These are phyloP conservation scores for Lucinisca nassula DNA, from an alignment of 2,888 invertebrate genomes.

Conservation along the genomic window DNA sequence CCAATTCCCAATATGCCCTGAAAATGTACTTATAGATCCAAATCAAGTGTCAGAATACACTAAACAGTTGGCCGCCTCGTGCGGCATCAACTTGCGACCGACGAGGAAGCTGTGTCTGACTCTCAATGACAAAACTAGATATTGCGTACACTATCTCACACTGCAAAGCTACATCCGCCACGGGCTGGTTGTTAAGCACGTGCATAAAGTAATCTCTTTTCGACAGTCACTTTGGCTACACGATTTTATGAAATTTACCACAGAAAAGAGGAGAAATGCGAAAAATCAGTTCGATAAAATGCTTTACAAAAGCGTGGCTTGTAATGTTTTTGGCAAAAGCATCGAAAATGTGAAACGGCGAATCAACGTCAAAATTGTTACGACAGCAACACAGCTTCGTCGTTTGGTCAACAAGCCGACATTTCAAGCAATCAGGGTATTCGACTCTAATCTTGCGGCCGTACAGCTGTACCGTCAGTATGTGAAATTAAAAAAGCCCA, in stretches of 20 bases:
- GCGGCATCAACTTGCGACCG: not conserved
- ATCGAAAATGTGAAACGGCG: not conserved
- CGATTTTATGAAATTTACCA: conserved; percentile 2
- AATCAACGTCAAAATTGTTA: not conserved
- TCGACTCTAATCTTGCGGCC: conserved; percentile 11
- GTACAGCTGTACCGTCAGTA: not conserved
- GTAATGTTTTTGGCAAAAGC: not conserved
- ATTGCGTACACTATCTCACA: not conserved
- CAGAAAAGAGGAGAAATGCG: not conserved
- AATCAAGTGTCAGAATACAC: conserved; percentile 12
- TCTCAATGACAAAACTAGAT: conserved; percentile 2
- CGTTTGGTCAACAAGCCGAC: conserved; percentile 6
- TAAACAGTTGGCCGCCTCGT: not conserved
- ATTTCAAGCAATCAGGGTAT: not conserved
- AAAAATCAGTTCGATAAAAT: not conserved
- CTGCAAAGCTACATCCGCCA: conserved; percentile 1
- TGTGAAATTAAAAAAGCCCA: conserved; percentile 19
- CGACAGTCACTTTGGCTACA: not conserved
- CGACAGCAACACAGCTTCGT: not conserved
- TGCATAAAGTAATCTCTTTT: not conserved
- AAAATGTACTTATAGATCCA: conserved; percentile 1
- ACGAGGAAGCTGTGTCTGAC: conserved; percentile 10
- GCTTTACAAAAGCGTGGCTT: not conserved
- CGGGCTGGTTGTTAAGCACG: not conserved
- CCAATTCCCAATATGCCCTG: conserved; percentile 3